phyloP scores from a whole-genome alignment of 2,113 vertebrate species.

The Mormyrus iriodes region DNA sequence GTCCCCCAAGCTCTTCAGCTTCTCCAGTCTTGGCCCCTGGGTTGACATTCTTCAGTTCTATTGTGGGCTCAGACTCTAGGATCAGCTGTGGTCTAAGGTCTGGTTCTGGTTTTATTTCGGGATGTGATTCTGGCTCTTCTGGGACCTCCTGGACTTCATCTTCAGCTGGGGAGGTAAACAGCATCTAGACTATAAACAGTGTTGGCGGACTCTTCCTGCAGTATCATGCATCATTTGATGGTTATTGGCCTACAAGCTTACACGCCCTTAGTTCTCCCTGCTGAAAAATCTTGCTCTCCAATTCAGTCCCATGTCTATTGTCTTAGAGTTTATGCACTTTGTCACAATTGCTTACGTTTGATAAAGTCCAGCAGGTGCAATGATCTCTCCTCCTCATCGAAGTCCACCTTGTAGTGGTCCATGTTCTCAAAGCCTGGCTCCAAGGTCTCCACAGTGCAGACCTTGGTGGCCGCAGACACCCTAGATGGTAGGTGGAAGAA shows the following conservation, averaged over 20 bases:
- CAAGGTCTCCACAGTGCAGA: slow-evolving; percentile 41
- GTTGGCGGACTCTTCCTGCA: not conserved
- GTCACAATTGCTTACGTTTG: slow-evolving; percentile 40
- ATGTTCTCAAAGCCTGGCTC: slow-evolving; percentile 52
- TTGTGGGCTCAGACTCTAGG: slow-evolving; percentile 18
- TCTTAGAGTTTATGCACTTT: not conserved
- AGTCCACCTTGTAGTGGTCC: slow-evolving; percentile 56
- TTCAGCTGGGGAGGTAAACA: slow-evolving; percentile 37
- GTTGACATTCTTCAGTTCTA: slow-evolving; percentile 27
- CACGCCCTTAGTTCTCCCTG: not conserved
- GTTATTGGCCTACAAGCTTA: not conserved
- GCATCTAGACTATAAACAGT: not conserved
- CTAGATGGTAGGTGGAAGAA: slow-evolving; percentile 36
- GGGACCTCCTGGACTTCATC: slow-evolving; percentile 38
- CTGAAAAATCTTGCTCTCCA: not conserved
- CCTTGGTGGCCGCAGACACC: slow-evolving; percentile 41
- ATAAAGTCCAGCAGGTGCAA: slow-evolving; percentile 61
- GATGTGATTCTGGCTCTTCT: slow-evolving; percentile 36
- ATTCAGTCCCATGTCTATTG: not conserved
- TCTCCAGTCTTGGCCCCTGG: slow-evolving; percentile 15
- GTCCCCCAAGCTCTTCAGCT: slow-evolving; percentile 17
- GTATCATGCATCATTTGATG: not conserved
- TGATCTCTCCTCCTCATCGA: slow-evolving; percentile 56
- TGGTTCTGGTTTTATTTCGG: slow-evolving; percentile 29
- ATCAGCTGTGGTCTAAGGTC: slow-evolving; percentile 29